phyloP scores from a whole-genome alignment of 2,888 invertebrate genomes.

The Drosophila infuscata region DNA sequence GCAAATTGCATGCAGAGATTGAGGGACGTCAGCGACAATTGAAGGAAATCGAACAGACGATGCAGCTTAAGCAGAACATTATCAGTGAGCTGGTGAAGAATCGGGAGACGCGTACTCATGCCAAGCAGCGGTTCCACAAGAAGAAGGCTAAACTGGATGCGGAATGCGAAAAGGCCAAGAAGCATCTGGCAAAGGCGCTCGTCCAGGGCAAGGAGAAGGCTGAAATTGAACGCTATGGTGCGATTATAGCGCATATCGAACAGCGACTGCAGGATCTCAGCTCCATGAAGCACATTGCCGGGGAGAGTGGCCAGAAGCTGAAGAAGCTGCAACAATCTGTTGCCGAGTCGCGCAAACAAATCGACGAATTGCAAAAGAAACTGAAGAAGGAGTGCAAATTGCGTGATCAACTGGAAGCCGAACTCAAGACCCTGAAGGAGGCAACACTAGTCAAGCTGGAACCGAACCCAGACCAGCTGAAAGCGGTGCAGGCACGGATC shows the following conservation, averaged over 20 bases:
- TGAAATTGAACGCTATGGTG: conserved; percentile 85
- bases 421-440: conserved; percentile 86
- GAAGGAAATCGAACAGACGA: conserved; percentile 89
- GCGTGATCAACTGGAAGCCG: conserved; percentile 89
- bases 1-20: conserved; percentile 86
- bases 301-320: conserved; percentile 88
- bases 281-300: conserved; percentile 87
- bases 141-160: conserved; percentile 87
- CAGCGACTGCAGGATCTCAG: conserved; percentile 86
- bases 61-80: conserved; percentile 90
- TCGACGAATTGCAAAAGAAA: conserved; percentile 90
- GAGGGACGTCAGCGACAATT: conserved; percentile 89
- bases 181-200: conserved; percentile 86
- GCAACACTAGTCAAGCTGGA: conserved; percentile 79
- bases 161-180: conserved; percentile 87
- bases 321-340: conserved; percentile 90
- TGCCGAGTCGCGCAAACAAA: conserved; percentile 90
- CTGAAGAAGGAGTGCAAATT: conserved; percentile 91
- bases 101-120: conserved; percentile 86
- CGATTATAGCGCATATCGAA: conserved; percentile 85
- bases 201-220: conserved; percentile 85
- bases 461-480: conserved; percentile 86
- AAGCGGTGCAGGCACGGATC: conserved; percentile 89
- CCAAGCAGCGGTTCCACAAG: conserved; percentile 88
- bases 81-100: conserved; percentile 89